These are phyloP conservation scores for Oncorhynchus tshawytscha DNA, from an alignment of 2,113 vertebrate genomes.

Conservation along the genomic window DNA sequence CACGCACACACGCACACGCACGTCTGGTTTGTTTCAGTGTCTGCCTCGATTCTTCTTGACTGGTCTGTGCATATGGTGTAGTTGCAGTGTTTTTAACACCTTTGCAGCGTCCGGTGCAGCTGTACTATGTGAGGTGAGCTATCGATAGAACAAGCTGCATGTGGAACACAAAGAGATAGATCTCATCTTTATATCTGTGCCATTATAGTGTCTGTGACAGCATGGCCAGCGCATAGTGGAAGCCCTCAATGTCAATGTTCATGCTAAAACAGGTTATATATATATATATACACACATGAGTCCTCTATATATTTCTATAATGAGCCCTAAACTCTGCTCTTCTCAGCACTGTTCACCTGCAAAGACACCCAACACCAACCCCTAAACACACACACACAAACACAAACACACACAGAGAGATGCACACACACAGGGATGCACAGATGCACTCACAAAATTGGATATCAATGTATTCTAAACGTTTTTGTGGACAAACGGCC, in stretches of 20 bases:
- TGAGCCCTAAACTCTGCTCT: not conserved
- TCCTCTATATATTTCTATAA: too few species aligned
- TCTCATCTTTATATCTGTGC: not conserved
- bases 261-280: not conserved
- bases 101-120: not conserved
- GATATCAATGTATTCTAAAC: not conserved
- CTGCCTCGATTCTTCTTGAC: not conserved
- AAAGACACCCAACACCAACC: not conserved
- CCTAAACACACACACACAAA: not conserved
- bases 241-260: too few species aligned
- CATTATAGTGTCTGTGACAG: not conserved
- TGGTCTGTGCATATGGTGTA: not conserved
- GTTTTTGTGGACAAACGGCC: too few species aligned
- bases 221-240: not conserved
- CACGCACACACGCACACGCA: not conserved
- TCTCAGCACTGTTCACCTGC: not conserved
- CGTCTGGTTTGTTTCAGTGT: not conserved
- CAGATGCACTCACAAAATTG: not conserved
- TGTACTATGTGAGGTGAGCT: constrained; percentile 6
- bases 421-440: not conserved
- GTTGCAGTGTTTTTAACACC: constrained; percentile 44
- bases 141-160: not conserved
- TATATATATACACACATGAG: not conserved
- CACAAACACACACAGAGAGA: not conserved
- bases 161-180: not conserved